Base-by-base conservation (phyloP, 2,797 vertebrate genomes). In the Chelon auratus region DNA sequence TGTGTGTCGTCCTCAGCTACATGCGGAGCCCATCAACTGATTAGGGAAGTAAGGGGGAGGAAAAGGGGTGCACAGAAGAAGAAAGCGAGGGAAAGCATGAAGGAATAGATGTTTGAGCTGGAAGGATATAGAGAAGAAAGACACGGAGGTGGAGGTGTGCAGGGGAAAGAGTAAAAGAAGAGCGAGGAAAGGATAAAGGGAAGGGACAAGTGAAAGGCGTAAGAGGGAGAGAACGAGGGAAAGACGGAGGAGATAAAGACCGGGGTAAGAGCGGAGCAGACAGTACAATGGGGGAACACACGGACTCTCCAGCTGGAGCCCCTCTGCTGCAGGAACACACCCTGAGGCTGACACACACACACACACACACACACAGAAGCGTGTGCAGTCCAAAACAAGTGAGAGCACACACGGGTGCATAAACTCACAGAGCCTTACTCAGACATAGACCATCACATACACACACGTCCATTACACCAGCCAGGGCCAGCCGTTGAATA, bases 251-350 rank as follows among this genome's bases (percentile, higher is more conserved):
- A 39, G 40, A 33, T 33, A 33, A 33, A 33, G 20, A 45, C 54
- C 47, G 18, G 62, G 47, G 40, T 12, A 63, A 63, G 43, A 50
- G 22, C n/a, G 22, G 50, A 70, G 47, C 59, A 80, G 75, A 67
- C 42, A 74, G 59, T 58, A 58, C 18, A 70, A 45, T 42, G 20
- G 60, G 72, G 68, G 42, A 48, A 50, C 59, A 80, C 75, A 73
- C 24, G 1, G 60, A 71, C 61, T 64, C 64, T 89, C 84, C 87
- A 89, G 85, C 87, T 91, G 82, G 85, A 85, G 75, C 36, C 75
- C 72, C 85, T 86, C 60, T 85, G 83, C 68, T 83, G 71, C 58
- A 80, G 76, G 75, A 90, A 77, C 76, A 86, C 75, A 85, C 66
- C 73, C 81, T 9, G 26, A 72, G 75, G 78, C 75, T 47, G 17